Percentiles rank a stretch among this genome's conserved stretches.
Conservation (phyloP, 2,888 invertebrate genomes). For the Heliconius ismenius region DNA sequence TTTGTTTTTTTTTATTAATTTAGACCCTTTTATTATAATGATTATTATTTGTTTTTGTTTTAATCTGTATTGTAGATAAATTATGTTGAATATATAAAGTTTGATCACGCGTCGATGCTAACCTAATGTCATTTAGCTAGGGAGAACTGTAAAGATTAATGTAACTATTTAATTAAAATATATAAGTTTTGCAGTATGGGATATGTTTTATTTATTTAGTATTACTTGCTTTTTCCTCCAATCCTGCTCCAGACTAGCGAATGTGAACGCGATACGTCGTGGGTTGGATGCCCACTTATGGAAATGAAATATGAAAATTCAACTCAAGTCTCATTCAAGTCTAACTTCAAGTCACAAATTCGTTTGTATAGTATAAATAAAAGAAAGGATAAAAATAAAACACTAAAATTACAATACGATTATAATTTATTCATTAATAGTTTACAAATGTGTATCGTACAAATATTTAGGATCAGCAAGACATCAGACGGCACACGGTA, state of each 20-base stretch:
- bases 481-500: constrained; percentile 52
- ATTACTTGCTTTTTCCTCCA: neutral
- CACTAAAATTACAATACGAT: constrained; percentile 72
- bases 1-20: constrained; percentile 36
- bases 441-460: constrained; percentile 81
- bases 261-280: too few relatives aligned
- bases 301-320: too few relatives aligned
- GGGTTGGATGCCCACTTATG: too few relatives aligned
- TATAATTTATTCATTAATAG: constrained; percentile 82
- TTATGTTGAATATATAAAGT: constrained; percentile 77
- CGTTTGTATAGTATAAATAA: neutral
- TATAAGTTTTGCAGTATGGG: constrained; percentile 76
- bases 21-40: constrained; percentile 49
- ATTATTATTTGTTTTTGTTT: constrained; percentile 54
- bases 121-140: constrained; percentile 76
- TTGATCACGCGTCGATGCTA: constrained; percentile 78
- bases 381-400: constrained; percentile 56
- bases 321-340: too few relatives aligned
- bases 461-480: constrained; percentile 69
- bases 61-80: constrained; percentile 76
- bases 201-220: neutral
- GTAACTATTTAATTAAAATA: constrained; percentile 82
- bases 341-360: too few relatives aligned
- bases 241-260: too few relatives aligned
- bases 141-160: constrained; percentile 79